Base-by-base conservation (phyloP, 2,797 vertebrate species). In the Rhinella marina region DNA sequence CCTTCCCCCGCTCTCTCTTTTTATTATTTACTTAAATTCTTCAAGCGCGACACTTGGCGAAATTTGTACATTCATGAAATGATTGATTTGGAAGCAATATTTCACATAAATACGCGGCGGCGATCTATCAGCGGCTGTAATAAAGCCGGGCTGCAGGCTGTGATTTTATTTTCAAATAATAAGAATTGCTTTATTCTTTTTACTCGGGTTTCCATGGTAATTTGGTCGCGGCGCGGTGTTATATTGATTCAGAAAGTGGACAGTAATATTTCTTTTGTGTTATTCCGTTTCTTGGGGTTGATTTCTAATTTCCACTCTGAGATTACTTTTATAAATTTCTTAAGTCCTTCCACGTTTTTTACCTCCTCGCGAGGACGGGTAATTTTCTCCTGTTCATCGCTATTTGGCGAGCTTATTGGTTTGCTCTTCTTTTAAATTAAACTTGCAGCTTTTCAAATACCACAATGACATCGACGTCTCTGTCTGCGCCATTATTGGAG, bases 231-330 rank as follows among this genome's bases (percentile, higher is more conserved):
- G 97, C 97, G 97, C 97, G 90, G 96, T 97, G 96, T 96, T 97
- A 97, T 99, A 99, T 99, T 99, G 98, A 98, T 99, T 98, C 97
- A 97, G 96, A 97, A 98, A 98, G 97, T 98, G 97, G 98, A 98
- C 97, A 96, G 97, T 98, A 98, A 99, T 99, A 98, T 98, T 98
- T 99, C 95, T 98, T 97, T 98, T 97, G 96, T 97, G 97, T 98
- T 98, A 97, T 97, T 98, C 96, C 95, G 94, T 98, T 98, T 98
- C 96, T 97, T 95, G 95, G 96, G 96, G 96, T 97, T 98, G 97
- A 97, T 97, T 99, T 99, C 96, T 98, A 99, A 98, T 99, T 98
- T 99, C 97, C 97, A 98, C 96, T 96, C 96, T 95, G 95, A 99
- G 97, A 99, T 99, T 98, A 98, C 96, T 98, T 98, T 98, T 97